Percentiles rank a stretch among this genome's conserved stretches.
phyloP scores from a whole-genome alignment of 2,797 vertebrate genomes.

The Gymnocypris eckloni region DNA sequence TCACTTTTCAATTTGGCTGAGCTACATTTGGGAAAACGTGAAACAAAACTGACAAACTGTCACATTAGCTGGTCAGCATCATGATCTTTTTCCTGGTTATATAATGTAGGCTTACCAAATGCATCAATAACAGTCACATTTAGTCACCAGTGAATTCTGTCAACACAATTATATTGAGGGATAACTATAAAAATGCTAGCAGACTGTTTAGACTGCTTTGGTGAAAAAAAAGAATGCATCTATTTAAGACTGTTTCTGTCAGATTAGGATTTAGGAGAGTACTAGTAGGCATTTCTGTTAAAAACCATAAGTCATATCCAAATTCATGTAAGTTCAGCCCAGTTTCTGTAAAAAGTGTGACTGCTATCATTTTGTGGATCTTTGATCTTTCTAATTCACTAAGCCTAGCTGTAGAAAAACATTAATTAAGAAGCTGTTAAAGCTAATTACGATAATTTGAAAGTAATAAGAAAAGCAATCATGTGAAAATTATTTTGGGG shows the following conservation, averaged over 20 bases:
- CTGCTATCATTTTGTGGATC: neutral
- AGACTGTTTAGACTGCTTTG: neutral
- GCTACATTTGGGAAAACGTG: neutral
- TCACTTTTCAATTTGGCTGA: neutral
- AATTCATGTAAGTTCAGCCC: neutral
- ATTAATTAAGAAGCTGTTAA: neutral
- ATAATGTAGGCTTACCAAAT: neutral
- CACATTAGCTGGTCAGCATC: neutral
- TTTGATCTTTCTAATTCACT: slow-evolving; percentile 24
- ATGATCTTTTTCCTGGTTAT: neutral
- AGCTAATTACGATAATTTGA: slow-evolving; percentile 9
- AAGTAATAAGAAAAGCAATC: slow-evolving; percentile 19
- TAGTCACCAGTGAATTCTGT: neutral
- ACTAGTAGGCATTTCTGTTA: neutral
- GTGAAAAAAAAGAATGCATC: neutral
- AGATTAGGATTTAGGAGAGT: neutral
- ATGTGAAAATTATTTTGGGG: neutral
- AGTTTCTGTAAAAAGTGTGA: neutral
- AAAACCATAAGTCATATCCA: neutral
- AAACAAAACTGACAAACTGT: neutral
- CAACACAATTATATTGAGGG: neutral
- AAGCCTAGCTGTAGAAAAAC: neutral
- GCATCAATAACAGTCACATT: neutral
- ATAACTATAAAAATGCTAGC: neutral
- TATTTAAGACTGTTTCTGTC: neutral